Conservation (phyloP, 2,797 vertebrate genomes). For the Hafferia zeledoni region DNA sequence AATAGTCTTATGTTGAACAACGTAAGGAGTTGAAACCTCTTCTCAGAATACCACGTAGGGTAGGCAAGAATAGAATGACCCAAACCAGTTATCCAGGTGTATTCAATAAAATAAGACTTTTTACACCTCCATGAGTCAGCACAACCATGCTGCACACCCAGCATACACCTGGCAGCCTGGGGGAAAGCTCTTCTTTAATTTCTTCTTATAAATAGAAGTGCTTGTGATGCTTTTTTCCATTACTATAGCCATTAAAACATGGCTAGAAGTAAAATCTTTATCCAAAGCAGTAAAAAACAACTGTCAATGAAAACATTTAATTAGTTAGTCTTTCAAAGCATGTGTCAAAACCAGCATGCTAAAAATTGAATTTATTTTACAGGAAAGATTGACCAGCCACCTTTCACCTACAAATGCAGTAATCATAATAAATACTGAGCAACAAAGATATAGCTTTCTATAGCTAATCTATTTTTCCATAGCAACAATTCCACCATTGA, state of each 20-base stretch:
- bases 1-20: neutral
- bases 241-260: neutral
- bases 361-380: neutral
- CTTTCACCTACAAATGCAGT: neutral
- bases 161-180: neutral
- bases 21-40: neutral
- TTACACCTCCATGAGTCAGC: neutral
- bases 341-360: neutral
- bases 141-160: accelerated
- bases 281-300: neutral
- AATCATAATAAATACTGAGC: neutral
- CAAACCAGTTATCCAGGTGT: neutral
- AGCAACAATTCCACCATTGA: neutral
- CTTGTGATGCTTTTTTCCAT: neutral
- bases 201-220: neutral
- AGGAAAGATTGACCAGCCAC: neutral
- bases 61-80: neutral
- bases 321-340: neutral
- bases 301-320: neutral
- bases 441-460: neutral
- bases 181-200: neutral
- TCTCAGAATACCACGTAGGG: neutral
- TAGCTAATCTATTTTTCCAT: no score
- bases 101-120: neutral
- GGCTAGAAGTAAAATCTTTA: neutral